A percentile compares a stretch with the other conserved stretches of the same genome.
These are phyloP conservation scores for Montipora sp. DNA, from an alignment of 64 coral and sea anemone genomes.

Conservation along the genomic window DNA sequence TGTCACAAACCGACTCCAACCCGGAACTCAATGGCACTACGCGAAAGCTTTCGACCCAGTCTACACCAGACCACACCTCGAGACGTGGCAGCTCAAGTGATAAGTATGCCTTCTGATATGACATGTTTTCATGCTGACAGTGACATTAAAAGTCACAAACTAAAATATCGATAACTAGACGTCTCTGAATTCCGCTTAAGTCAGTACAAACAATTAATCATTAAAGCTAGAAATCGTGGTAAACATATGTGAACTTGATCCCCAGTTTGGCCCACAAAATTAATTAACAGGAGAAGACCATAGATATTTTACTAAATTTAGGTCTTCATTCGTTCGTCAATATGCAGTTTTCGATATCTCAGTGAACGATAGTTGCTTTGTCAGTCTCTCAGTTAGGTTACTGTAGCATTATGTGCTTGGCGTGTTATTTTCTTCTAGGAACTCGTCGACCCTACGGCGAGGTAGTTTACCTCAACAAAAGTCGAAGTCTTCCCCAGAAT, in stretches of 20 bases:
- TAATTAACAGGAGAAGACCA: too few species aligned
- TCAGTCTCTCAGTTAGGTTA: background rate
- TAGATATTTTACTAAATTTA: too few species aligned
- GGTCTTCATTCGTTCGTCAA: too few species aligned
- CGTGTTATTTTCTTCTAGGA: constrained; percentile 1
- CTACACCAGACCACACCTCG: constrained; percentile 31
- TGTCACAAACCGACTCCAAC: constrained; percentile 84
- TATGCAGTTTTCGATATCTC: too few species aligned
- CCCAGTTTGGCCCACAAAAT: too few species aligned
- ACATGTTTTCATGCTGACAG: too few species aligned
- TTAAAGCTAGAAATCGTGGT: too few species aligned
- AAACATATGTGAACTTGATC: too few species aligned
- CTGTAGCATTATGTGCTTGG: background rate
- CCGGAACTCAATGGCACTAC: constrained; percentile 64
- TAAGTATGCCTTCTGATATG: background rate
- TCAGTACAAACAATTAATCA: too few species aligned
- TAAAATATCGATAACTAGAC: background rate
- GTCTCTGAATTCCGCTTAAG: background rate
- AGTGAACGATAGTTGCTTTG: too few species aligned
- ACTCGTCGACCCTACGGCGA: background rate
- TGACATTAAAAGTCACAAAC: too few species aligned
- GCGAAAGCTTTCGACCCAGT: constrained; percentile 30
- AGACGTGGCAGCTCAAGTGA: constrained; percentile 60
- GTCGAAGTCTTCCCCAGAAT: constrained; percentile 18
- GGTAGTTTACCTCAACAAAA: constrained; percentile 34